Evolutionary conservation across 2,888 invertebrate genomes (phyloP), one percentile per base, ranked within the genome.

Genomic region (Eustalomyia histrio): DNA sequence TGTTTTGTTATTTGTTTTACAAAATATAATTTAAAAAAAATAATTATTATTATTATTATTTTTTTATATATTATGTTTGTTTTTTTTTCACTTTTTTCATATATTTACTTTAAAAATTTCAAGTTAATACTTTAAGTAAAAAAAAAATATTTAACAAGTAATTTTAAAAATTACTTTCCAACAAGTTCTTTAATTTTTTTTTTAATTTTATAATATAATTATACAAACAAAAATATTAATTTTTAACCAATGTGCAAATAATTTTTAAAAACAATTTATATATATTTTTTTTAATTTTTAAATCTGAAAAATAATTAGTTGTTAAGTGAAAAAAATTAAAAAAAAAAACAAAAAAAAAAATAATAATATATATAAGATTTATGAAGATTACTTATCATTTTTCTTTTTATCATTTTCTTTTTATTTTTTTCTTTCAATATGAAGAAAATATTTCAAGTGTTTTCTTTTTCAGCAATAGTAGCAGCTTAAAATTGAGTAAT

Each of bases 141-240:
- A 55, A 69, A 57, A 57, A 55, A 71, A 50, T 74, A 76, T 74
- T 74, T 79, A 79, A 57, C 82, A 75, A 67, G 69, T 76, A 83
- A 55, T 84, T 83, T 83, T 75, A 12, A 75, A 79, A 75, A 79
- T 69, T 65, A 79, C 74, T 10, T 53, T 39, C 10, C 35, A 17
- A 61, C 6, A 52, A 58, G 39, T 65, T 84, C 84, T 82, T 86
- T 86, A 84, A 83, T 14, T 35, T 21, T 53, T n/a, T 65, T 50
- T 52, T 76, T 24, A 60, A 18, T n/a, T n/a, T 33, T 24, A 63
- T n/a, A 33, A 57, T 35, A 57, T 64, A 60, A 12, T 69, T 57
- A 64, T 71, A 76, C 65, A 72, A 68, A 76, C 60, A 72, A 14
- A 47, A 16, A 52, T 29, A 17, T 43, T 33, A 39, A 29, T 43